Base-by-base conservation (phyloP, 2,888 invertebrate genomes). In the Saturnia pavonia region DNA sequence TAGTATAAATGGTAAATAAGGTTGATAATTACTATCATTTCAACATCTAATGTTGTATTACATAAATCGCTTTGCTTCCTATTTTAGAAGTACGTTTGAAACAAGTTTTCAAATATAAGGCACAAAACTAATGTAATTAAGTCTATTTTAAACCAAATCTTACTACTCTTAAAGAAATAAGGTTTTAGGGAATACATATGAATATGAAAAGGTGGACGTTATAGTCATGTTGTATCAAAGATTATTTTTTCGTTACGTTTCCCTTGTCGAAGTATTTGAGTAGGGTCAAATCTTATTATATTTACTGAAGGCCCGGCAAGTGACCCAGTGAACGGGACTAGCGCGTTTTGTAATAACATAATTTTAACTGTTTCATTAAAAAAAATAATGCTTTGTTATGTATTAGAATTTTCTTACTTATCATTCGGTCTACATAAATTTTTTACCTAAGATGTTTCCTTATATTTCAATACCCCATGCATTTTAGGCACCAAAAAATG, bases 231-330 rank as follows among this genome's bases (percentile, higher is more conserved):
- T 60, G 27, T 60, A 60, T 27, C 19, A 60, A 27, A 60, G 25
- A 60, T 60, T 60, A 27, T 60, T 25, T 60, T 60, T 40, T n/a
- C 65, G 19, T 40, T 65, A 40, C 40, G 65, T 72, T 73, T 71
- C 76, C 74, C 73, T 77, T 81, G 84, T 82, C 84, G 78, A 78
- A 75, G 42, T 48, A 25, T 76, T 34, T 84, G 83, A 85, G 78
- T 72, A 85, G 84, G 85, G 85, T 85, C 73, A 65, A 19, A 74
- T 51, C 77, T 79, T 83, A 81, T 81, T 80, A 76, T 81, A 1
- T 65, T 65, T 40, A 43, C 25, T 67, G 45, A 48, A 34, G 45
- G 45, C n/a, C n/a, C 16, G 40, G 6, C 40, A 65, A 65, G 65
- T 65, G 65, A 65, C 65, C 65, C 19, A 16, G 45, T 6, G 16